Conservation (phyloP, 2,888 invertebrate genomes). For the Slavum lentiscoides region DNA sequence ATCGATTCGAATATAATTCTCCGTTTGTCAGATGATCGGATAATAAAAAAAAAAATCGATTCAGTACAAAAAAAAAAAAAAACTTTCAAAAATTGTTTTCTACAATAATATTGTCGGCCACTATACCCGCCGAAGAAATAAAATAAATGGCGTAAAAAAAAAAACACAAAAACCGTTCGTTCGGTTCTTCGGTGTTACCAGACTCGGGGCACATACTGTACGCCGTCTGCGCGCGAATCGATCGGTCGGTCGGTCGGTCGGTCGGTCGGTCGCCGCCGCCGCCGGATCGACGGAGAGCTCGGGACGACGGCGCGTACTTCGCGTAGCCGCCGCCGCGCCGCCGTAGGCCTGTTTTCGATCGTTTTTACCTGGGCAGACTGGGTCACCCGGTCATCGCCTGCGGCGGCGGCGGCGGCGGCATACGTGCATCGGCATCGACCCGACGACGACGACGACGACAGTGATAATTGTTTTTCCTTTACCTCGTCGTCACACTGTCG, state of each 20-base stretch:
- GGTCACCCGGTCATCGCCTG: slow-evolving; percentile 51
- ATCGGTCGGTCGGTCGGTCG: slow-evolving; percentile 33
- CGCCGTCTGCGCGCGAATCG: background rate
- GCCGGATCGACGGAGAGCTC: slow-evolving; percentile 27
- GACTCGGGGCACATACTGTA: no score
- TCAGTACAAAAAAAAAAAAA: no score
- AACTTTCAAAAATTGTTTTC: no score
- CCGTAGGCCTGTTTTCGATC: slow-evolving; percentile 53
- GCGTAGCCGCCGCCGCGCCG: slow-evolving; percentile 24
- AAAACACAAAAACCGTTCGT: no score
- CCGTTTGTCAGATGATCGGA: no score
- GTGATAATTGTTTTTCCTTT: slow-evolving; percentile 18
- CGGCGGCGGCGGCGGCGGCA: background rate
- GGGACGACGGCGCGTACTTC: background rate
- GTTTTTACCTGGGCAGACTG: slow-evolving; percentile 51
- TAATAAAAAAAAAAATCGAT: no score
- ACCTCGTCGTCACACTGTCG: background rate
- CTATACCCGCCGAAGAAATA: no score
- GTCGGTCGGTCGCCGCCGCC: background rate
- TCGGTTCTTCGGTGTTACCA: no score
- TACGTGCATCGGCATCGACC: background rate
- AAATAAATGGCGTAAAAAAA: no score
- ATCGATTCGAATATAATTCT: no score
- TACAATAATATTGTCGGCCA: no score
- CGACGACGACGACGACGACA: background rate